Evolutionary conservation across 2,113 vertebrate species (phyloP), one percentile per base, ranked within the genome.

Genomic region (Dipodomys spectabilis): DNA sequence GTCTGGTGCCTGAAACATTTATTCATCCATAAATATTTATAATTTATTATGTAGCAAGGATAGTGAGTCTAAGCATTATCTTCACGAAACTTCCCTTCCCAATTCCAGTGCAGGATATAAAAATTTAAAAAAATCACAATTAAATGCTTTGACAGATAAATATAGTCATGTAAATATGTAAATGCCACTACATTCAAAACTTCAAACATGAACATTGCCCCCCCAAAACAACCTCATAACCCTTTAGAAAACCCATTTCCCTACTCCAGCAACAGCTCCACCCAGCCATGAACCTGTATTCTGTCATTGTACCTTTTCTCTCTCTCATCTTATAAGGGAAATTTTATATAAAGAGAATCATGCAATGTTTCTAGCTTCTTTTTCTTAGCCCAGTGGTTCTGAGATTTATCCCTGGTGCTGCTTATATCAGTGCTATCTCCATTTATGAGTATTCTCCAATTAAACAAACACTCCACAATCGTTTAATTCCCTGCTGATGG

Each of bases 91-190:
- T 85, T 16, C 78, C 27, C 12, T 71, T 93, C 60, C 82, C n/a
- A 7, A 77, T 78, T 77, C 57, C 11, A 81, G 25, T 22, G 13
- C 35, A 82, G 16, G 16, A 18, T n/a, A 93, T 1, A 80, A 11
- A 74, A 1, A 82, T 8, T 27, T 45, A 92, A n/a, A 60, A 72
- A 2, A 65, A 13, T 39, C 80, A 62, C 12, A 72, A 78, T 75
- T 78, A 86, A 39, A 77, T 74, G 10, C 78, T 83, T 91, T 85
- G 28, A 65, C 8, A 79, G 64, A 69, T 88, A 77, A 91, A 78
- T 28, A 73, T 5, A 67, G 39, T 32, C 39, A 45, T 11, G 0
- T 32, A 81, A 53, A 30, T 25, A 45, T 11, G 0, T 32, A 81
- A 67, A 30, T 30, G 28, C 9, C 25, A 19, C 11, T 57, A 45